phyloP scores from a whole-genome alignment of 2,797 vertebrate genomes.

The Phoxinus dragarum region DNA sequence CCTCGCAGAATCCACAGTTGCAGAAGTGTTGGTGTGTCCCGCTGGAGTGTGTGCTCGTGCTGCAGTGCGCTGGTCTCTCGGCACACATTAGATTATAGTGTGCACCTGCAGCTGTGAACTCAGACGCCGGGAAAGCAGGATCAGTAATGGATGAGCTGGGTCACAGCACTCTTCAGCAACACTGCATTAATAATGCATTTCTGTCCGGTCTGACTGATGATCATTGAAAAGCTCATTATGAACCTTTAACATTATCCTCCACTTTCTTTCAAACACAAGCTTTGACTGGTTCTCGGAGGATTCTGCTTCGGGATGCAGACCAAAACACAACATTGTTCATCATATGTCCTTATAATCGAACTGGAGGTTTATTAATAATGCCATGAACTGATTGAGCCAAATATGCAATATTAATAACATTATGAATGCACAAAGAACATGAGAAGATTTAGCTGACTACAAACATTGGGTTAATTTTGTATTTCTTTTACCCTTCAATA shows the following conservation, averaged over 20 bases:
- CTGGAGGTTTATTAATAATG: not conserved
- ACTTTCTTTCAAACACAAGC: not conserved
- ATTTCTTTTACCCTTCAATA: too few relatives aligned
- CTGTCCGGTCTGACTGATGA: slow-evolving; percentile 44
- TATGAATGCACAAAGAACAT: not conserved
- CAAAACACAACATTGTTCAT: not conserved
- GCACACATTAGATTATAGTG: slow-evolving; percentile 37
- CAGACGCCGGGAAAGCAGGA: not conserved
- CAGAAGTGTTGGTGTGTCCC: not conserved
- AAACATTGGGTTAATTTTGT: not conserved
- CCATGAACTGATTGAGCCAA: not conserved
- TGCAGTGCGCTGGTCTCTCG: slow-evolving; percentile 31
- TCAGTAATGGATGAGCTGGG: not conserved
- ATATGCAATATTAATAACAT: not conserved
- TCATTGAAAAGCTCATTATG: slow-evolving; percentile 58
- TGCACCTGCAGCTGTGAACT: slow-evolving; percentile 43
- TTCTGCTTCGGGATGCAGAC: not conserved
- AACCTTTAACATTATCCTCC: slow-evolving; percentile 42
- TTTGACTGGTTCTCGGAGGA: not conserved
- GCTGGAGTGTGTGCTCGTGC: not conserved
- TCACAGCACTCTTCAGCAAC: slow-evolving; percentile 8
- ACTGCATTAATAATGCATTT: slow-evolving; percentile 39
- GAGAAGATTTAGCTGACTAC: not conserved
- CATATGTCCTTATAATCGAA: not conserved
- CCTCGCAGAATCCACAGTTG: not conserved